Conservation (phyloP, 2,888 invertebrate genomes). For the Neelides folsomi region DNA sequence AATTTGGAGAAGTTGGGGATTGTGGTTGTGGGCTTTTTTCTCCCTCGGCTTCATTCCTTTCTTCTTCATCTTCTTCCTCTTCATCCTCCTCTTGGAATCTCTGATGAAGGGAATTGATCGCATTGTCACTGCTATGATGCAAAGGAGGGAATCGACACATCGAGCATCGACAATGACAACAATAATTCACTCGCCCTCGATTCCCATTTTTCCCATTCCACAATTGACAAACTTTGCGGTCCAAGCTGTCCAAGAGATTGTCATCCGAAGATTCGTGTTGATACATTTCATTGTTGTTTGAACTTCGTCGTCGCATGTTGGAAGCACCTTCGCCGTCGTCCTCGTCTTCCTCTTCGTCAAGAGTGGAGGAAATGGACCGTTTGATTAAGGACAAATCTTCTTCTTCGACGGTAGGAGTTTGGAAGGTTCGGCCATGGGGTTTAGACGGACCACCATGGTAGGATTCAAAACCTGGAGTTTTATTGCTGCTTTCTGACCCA, state of each 20-base stretch:
- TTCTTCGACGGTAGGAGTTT: slow-evolving; percentile 7
- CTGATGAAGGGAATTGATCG: background rate
- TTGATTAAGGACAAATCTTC: slow-evolving; percentile 20
- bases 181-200: slow-evolving; percentile 4
- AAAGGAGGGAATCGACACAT: background rate
- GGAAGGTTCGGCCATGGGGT: background rate
- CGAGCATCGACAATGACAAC: slow-evolving; percentile 6
- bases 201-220: slow-evolving; percentile 23
- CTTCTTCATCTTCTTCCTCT: too few relatives aligned
- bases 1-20: slow-evolving; percentile 12
- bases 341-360: slow-evolving; percentile 31
- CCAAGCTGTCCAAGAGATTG: slow-evolving; percentile 29
- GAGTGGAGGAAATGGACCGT: slow-evolving; percentile 24
- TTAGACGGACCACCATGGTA: too few relatives aligned
- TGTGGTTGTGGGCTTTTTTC: slow-evolving; percentile 2
- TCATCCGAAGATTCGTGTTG: slow-evolving; percentile 30
- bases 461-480: slow-evolving; percentile 29
- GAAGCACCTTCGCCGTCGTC: slow-evolving; percentile 12
- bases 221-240: slow-evolving; percentile 27
- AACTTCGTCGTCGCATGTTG: slow-evolving; percentile 5
- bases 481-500: slow-evolving; percentile 31
- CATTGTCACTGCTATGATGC: background rate
- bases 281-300: slow-evolving; percentile 30
- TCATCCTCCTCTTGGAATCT: too few relatives aligned
- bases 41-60: too few relatives aligned